A percentile compares a stretch with the other conserved stretches of the same genome.
These are phyloP conservation scores for Setipinna tenuifilis DNA, from an alignment of 2,797 vertebrate genomes.

Conservation along the genomic window DNA sequence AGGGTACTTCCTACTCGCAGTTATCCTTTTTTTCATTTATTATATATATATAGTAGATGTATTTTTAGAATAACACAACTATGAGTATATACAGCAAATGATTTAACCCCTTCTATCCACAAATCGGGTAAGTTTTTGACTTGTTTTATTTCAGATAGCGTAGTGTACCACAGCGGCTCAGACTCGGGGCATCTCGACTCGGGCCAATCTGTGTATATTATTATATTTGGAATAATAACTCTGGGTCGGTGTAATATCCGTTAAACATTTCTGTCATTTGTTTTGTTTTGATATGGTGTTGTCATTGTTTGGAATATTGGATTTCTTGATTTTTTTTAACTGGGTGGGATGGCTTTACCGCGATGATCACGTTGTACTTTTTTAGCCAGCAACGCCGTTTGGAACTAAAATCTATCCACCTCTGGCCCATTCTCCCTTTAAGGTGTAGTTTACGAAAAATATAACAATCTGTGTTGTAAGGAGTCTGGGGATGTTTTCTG, in stretches of 20 bases:
- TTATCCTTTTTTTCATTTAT: slow-evolving; percentile 57
- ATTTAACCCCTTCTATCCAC: slow-evolving; percentile 58
- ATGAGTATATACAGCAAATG: slow-evolving; percentile 56
- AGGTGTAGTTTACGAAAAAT: background rate
- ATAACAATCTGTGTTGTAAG: background rate
- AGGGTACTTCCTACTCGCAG: slow-evolving; percentile 60
- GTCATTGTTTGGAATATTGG: background rate
- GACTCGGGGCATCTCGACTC: background rate
- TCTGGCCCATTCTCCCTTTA: too few species aligned
- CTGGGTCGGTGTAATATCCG: background rate
- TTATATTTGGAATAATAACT: background rate
- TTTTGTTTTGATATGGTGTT: background rate
- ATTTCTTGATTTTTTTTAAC: background rate
- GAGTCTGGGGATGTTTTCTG: background rate
- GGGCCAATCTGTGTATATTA: background rate
- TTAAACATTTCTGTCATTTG: background rate
- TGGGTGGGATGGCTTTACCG: background rate
- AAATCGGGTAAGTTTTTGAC: slow-evolving; percentile 72
- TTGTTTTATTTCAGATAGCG: slow-evolving; percentile 46
- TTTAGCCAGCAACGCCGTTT: too few species aligned
- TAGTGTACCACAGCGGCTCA: slow-evolving; percentile 51
- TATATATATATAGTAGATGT: slow-evolving; percentile 41
- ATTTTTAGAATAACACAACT: slow-evolving; percentile 42
- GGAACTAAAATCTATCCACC: too few species aligned
- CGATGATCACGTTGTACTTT: background rate